Percentiles rank a stretch among this genome's conserved stretches.
Evolutionary conservation across 1,140 invertebrate genomes (phyloP).

Genomic region (Lerema accius): DNA sequence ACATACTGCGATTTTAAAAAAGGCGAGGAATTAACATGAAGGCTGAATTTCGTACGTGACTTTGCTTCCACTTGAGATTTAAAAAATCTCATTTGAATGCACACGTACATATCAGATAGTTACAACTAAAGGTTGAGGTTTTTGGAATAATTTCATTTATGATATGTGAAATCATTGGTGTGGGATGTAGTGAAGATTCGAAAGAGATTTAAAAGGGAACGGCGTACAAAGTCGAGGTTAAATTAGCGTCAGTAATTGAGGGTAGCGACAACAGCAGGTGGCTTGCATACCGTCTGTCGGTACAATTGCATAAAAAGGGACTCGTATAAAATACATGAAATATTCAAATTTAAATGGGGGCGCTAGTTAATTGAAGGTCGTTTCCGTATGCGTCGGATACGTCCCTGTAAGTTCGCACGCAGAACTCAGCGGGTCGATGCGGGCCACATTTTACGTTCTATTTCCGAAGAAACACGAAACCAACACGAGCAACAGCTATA

Average conservation of each 20-base stretch:
- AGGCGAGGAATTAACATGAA: neutral
- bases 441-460: constrained; percentile 72
- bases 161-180: too few species aligned
- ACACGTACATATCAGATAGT: too few species aligned
- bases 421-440: constrained; percentile 56
- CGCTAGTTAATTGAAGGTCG: constrained; percentile 12
- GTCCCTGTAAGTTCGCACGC: constrained; percentile 39
- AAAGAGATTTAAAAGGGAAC: too few species aligned
- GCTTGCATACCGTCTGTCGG: neutral
- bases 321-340: neutral
- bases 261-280: neutral
- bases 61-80: neutral
- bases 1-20: neutral
- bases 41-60: neutral
- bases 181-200: too few species aligned
- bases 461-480: constrained; percentile 79
- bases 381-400: constrained; percentile 29
- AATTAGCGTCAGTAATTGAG: too few species aligned
- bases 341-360: neutral
- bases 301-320: neutral
- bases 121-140: too few species aligned
- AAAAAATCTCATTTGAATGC: neutral
- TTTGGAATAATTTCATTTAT: too few species aligned
- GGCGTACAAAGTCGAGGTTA: too few species aligned
- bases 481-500: constrained; percentile 78